These are phyloP conservation scores for Sebastiscus albofasciatus DNA, from an alignment of 2,797 vertebrate species.

Conservation along the genomic window DNA sequence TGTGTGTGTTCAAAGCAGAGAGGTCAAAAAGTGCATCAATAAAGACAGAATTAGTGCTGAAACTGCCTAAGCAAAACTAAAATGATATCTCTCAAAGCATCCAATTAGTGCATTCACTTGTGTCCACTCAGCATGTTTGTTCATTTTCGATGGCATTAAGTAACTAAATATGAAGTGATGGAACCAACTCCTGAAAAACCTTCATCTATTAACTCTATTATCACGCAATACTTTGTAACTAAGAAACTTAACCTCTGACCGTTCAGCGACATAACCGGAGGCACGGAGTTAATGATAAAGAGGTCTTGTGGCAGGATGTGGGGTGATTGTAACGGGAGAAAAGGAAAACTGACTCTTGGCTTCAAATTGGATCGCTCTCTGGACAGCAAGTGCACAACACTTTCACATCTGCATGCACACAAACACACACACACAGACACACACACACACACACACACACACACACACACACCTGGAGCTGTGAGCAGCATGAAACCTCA, in stretches of 20 bases:
- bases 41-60: conserved; percentile 53
- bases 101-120: conserved; percentile 58
- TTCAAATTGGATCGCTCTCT: conserved; percentile 30
- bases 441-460: neutral
- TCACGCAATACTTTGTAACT: conserved; percentile 58
- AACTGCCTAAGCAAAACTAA: conserved; percentile 39
- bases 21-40: conserved; percentile 15
- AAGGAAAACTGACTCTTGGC: conserved; percentile 39
- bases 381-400: conserved; percentile 37
- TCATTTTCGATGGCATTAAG: conserved; percentile 52
- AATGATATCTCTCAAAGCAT: conserved; percentile 45
- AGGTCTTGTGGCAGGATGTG: conserved; percentile 63
- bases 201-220: conserved; percentile 76
- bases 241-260: conserved; percentile 67
- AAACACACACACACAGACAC: conserved; percentile 5
- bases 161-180: conserved; percentile 62
- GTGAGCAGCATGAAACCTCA: conserved; percentile 19
- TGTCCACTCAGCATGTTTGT: conserved; percentile 69
- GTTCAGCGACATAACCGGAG: conserved; percentile 27
- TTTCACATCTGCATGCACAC: conserved; percentile 21
- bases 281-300: conserved; percentile 76
- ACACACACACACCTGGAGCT: conserved; percentile 5
- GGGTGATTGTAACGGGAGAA: conserved; percentile 16
- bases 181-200: conserved; percentile 40
- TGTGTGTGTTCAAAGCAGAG: neutral